A percentile compares a stretch with the other conserved stretches of the same genome.
These are phyloP conservation scores for Larimichthys polyactis DNA, from an alignment of 2,113 vertebrate species.

Conservation along the genomic window DNA sequence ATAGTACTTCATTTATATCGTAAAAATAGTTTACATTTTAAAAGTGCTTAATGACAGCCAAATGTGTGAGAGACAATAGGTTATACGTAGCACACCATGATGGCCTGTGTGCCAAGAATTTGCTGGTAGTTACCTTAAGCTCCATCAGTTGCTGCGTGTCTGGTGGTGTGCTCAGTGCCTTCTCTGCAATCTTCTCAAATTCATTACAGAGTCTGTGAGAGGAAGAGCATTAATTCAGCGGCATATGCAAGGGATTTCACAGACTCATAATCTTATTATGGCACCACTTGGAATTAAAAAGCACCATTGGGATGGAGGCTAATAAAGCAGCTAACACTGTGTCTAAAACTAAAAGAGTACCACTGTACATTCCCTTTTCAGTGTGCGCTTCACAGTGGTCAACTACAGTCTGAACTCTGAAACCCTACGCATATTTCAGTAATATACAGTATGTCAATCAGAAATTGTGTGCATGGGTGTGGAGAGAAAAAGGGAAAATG, in stretches of 20 bases:
- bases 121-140: conserved; percentile 85
- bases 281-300: neutral
- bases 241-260: neutral
- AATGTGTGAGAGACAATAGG: too few relatives aligned
- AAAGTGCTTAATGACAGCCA: neutral
- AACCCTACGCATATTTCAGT: neutral
- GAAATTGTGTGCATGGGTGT: neutral
- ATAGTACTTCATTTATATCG: neutral
- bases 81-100: neutral
- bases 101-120: neutral
- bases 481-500: neutral
- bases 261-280: conserved; percentile 26
- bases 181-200: conserved; percentile 90
- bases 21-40: neutral
- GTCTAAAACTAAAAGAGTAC: neutral
- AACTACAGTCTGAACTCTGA: neutral
- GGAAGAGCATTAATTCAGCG: conserved; percentile 17
- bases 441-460: neutral
- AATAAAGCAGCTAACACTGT: conserved; percentile 6
- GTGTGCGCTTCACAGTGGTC: neutral
- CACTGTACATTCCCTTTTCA: neutral
- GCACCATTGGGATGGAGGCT: neutral
- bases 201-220: conserved; percentile 87
- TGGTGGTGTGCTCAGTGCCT: conserved; percentile 86
- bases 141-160: conserved; percentile 90